These are phyloP conservation scores for Amphiprion percula DNA, from an alignment of 2,113 vertebrate genomes.

Conservation along the genomic window DNA sequence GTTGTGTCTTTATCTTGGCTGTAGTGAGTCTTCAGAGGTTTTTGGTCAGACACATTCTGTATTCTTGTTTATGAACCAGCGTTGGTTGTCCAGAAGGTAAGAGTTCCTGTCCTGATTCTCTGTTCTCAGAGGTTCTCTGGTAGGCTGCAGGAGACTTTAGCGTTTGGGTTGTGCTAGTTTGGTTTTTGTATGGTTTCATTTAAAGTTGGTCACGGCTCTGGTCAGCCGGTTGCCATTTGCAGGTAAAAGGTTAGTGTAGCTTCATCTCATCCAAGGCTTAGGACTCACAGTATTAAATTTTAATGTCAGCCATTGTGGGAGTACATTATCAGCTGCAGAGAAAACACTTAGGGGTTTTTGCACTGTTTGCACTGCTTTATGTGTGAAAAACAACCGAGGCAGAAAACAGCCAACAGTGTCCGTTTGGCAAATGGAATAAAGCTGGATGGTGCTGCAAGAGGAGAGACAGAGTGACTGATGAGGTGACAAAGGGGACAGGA, in stretches of 20 bases:
- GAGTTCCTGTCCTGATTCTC: too few species aligned
- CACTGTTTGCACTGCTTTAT: background rate
- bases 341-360: background rate
- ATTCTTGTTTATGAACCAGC: too few species aligned
- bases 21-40: too few species aligned
- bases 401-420: conserved; percentile 25
- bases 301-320: background rate
- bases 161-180: too few species aligned
- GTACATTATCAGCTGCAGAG: conserved; percentile 13
- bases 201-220: too few species aligned
- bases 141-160: too few species aligned
- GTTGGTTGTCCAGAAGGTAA: too few species aligned
- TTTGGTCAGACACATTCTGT: too few species aligned
- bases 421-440: conserved; percentile 51
- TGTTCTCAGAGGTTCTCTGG: too few species aligned
- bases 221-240: too few species aligned
- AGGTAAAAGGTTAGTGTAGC: background rate
- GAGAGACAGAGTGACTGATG: conserved; percentile 73
- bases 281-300: conserved; percentile 4
- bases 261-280: background rate
- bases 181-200: too few species aligned
- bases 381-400: conserved; percentile 8
- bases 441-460: conserved; percentile 1
- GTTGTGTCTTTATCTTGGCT: too few species aligned
- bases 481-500: conserved; percentile 55